Conservation (phyloP, 2,113 vertebrate species). For the Syngnathus typhle region DNA sequence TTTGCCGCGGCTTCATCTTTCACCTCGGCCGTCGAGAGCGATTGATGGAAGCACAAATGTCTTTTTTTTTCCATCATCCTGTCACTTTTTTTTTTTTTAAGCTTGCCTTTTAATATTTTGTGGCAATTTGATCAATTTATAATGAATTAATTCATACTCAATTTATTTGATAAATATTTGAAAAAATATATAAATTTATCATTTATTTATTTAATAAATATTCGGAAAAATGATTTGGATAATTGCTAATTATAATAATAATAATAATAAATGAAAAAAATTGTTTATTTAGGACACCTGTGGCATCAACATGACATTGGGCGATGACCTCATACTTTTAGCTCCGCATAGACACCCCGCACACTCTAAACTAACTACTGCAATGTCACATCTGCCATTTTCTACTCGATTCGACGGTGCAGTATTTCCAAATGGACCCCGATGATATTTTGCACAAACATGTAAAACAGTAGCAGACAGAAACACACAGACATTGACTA, state of each 20-base stretch:
- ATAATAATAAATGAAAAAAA: no score
- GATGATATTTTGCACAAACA: conserved; percentile 24
- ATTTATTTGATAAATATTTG: no score
- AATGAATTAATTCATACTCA: no score
- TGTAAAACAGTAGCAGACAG: conserved; percentile 9
- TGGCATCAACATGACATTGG: no score
- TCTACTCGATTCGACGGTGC: conserved; percentile 30
- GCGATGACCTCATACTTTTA: no score
- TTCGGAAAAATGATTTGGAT: no score
- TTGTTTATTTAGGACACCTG: no score
- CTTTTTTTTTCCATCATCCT: neutral
- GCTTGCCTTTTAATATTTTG: neutral
- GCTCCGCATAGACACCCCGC: no score
- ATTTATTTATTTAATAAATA: no score
- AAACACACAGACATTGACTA: neutral
- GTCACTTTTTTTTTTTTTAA: neutral
- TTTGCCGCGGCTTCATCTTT: neutral
- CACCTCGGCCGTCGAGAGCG: neutral
- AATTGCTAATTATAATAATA: no score
- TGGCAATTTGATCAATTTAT: neutral
- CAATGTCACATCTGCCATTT: conserved; percentile 37
- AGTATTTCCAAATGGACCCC: conserved; percentile 23
- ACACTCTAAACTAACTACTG: neutral
- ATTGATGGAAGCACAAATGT: neutral
- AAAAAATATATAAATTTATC: no score